phyloP scores from a whole-genome alignment of 2,797 vertebrate genomes.

The Lutjanus argentimaculatus region DNA sequence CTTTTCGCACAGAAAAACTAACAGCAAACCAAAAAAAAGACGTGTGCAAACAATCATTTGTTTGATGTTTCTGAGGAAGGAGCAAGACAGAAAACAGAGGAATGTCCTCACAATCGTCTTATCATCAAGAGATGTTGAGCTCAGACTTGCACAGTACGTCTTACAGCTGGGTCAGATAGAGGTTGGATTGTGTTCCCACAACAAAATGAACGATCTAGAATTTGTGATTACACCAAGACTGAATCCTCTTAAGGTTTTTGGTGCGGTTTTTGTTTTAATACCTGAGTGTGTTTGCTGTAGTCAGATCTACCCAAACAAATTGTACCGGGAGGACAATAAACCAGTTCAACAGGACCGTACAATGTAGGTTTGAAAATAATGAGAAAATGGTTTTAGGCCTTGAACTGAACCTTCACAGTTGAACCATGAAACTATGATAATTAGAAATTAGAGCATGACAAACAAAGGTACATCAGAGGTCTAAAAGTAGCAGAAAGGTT shows the following conservation, averaged over 20 bases:
- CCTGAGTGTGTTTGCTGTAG: not conserved
- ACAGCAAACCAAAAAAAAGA: not conserved
- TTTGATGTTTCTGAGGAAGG: too few relatives aligned
- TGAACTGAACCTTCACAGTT: constrained; percentile 4
- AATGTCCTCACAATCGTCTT: too few relatives aligned
- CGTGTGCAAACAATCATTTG: too few relatives aligned
- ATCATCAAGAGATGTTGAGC: too few relatives aligned
- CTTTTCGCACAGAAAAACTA: too few relatives aligned
- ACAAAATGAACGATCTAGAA: too few relatives aligned
- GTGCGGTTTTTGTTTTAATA: not conserved
- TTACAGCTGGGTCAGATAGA: too few relatives aligned
- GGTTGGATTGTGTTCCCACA: too few relatives aligned
- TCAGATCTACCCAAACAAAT: not conserved
- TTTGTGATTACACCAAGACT: too few relatives aligned
- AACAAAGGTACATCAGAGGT: not conserved
- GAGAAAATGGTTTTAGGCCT: not conserved
- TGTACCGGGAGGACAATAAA: not conserved
- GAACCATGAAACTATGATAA: not conserved
- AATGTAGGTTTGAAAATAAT: not conserved
- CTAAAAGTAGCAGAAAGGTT: not conserved
- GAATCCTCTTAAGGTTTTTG: not conserved
- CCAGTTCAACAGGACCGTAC: not conserved
- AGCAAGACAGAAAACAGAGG: too few relatives aligned
- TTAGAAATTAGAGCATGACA: not conserved
- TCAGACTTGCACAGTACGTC: too few relatives aligned